Evolutionary conservation across 2,888 invertebrate genomes (phyloP), one percentile per base, ranked within the genome.

Genomic region (Acleris laterana): DNA sequence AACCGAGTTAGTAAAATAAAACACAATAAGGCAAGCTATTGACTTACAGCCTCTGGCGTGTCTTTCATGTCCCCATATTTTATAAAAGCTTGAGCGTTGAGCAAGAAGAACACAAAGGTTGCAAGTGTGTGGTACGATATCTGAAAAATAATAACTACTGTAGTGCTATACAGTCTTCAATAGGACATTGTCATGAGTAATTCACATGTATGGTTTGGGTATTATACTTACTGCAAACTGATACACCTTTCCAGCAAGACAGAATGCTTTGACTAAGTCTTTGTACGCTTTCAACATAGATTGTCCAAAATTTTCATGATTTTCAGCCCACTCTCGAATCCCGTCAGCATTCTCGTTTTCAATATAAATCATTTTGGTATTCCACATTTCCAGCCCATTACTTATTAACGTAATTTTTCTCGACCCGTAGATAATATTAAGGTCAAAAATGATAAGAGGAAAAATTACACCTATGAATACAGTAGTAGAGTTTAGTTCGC

Each of bases 191-290:
- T 20, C 20, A 20, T 20, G 3, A 20, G 20, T 20, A 20, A 20
- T 20, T 2, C 20, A 20, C 20, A 20, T 20, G 20, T 3, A 20
- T 20, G 20, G 20, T 20, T 20, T 20, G 3, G 20, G 20, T 20
- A 20, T 2, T 20, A 46, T 46, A 53, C 38, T 53, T 53, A 53
- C 53, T 16, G 38, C 38, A 38, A 38, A 53, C n/a, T 53, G 38
- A 53, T 53, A 53, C 32, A 53, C 19, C 38, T 38, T 38, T 19
- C 19, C 38, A 20, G 19, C 19, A 1, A 53, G 20, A 19, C 9
- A 5, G 13, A 53, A 53, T 5, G 38, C 19, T 38, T 53, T 38
- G 5, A 53, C 11, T 19, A 53, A 32, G 9, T 38, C 38, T 5
- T 32, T 19, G 20, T 53, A 53, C 1, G 53, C 11, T 20, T 53